Evolutionary conservation across 2,797 vertebrate genomes (phyloP), one percentile per base, ranked within the genome.

Genomic region (Botia kubotai): DNA sequence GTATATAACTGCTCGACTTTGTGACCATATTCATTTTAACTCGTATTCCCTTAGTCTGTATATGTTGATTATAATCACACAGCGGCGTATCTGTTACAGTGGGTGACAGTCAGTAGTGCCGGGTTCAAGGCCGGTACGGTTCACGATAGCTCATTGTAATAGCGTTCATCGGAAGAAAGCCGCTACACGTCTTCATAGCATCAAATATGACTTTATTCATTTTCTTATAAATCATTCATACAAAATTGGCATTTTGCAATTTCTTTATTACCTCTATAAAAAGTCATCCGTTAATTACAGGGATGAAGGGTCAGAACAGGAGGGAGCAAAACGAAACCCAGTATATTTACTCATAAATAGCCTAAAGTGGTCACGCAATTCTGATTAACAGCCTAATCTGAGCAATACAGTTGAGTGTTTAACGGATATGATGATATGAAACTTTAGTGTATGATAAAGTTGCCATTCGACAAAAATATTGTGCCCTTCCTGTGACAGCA

Each of bases 251-350:
- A 93, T 90, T 81, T 92, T 89, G 89, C 92, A 93, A 90, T 95
- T 93, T 90, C 93, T 91, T 92, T 93, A 92, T 92, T 92, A 93
- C 90, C 88, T 91, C 89, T 93, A 94, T 91, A 93, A 94, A 92
- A 95, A 92, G 92, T 84, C 89, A 94, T 92, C 68, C 93, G 93
- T 94, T 95, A 94, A 93, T 94, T 94, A 93, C 91, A 92, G 90
- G 86, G 89, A 87, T 87, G 90, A 80, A 17, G 69, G 89, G 90
- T 91, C 86, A 89, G 91, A 89, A 91, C 91, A 89, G 89, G 89
- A 87, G 88, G 90, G 84, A 92, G 87, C 87, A 84, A 87, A 86
- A 72, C 82, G 72, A 86, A 89, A 82, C 85, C 62, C 75, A 12
- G 79, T 69, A 73, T 79, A 73, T 79, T 87, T 87, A 79, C 88